Conservation (phyloP, 2,113 vertebrate genomes). For the Zosterops pallidus region DNA sequence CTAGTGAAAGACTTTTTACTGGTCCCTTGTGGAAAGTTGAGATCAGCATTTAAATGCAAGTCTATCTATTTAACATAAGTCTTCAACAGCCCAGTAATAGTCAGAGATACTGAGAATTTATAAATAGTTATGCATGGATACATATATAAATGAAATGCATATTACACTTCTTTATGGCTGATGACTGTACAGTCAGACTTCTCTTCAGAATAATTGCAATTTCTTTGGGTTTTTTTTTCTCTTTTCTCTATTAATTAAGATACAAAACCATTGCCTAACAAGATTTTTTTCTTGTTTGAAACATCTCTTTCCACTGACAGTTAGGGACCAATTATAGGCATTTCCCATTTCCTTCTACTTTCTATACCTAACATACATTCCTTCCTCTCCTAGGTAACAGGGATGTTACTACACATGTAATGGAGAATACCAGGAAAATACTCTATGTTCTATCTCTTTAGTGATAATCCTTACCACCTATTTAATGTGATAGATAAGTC, state of each 20-base stretch:
- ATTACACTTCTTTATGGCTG: not conserved
- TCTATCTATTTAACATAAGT: constrained; percentile 75
- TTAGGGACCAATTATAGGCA: constrained; percentile 70
- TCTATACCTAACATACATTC: constrained; percentile 38
- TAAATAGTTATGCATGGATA: constrained; percentile 43
- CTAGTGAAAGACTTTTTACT: constrained; percentile 80
- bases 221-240: not conserved
- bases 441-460: not conserved
- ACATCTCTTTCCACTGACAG: constrained; percentile 48
- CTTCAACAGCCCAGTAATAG: constrained; percentile 66
- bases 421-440: not conserved
- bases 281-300: constrained; percentile 52
- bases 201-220: not conserved
- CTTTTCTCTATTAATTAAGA: constrained; percentile 12
- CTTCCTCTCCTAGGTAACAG: constrained; percentile 66
- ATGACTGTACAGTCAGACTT: constrained; percentile 23
- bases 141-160: constrained; percentile 32
- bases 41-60: constrained; percentile 80
- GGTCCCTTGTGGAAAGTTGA: constrained; percentile 77
- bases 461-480: not conserved
- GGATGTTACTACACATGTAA: not conserved
- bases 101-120: constrained; percentile 64
- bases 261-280: constrained; percentile 27
- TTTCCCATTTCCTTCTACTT: constrained; percentile 54
- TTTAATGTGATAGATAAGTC: not conserved